Evolutionary conservation across 2,113 vertebrate species (phyloP).

Genomic region (Thamnaconus septentrionalis): DNA sequence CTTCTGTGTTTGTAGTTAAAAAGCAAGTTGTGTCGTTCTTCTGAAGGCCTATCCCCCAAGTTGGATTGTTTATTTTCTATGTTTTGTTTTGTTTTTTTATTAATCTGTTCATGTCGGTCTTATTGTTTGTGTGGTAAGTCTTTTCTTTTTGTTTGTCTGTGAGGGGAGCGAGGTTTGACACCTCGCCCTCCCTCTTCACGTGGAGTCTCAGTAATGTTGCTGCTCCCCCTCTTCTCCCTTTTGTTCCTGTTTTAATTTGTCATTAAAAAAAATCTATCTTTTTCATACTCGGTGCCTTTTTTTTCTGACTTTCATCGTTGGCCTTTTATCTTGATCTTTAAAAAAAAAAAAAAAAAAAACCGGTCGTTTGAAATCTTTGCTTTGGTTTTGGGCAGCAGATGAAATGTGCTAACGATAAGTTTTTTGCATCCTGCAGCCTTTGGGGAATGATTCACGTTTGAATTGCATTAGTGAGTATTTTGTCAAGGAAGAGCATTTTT

Average conservation of each 20-base stretch:
- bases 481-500: no score
- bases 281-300: conserved; percentile 83
- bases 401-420: no score
- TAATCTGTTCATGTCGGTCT: conserved; percentile 34
- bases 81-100: conserved; percentile 42
- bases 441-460: no score
- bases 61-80: conserved; percentile 54
- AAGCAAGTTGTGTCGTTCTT: conserved; percentile 81
- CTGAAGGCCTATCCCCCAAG: conserved; percentile 55
- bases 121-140: conserved; percentile 68
- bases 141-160: conserved; percentile 49
- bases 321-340: no score
- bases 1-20: conserved; percentile 93
- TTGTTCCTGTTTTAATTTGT: conserved; percentile 95
- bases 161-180: conserved; percentile 62
- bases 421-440: no score
- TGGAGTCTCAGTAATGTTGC: conserved; percentile 87
- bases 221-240: conserved; percentile 84
- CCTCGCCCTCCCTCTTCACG: conserved; percentile 59
- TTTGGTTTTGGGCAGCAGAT: no score
- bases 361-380: no score
- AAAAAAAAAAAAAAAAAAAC: no score
- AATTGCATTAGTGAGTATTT: no score
- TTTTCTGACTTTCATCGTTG: not conserved
- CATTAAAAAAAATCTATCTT: conserved; percentile 99